Evolutionary conservation across 2,113 vertebrate species (phyloP), one percentile per base, ranked within the genome.

Genomic region (Tauraco erythrolophus): DNA sequence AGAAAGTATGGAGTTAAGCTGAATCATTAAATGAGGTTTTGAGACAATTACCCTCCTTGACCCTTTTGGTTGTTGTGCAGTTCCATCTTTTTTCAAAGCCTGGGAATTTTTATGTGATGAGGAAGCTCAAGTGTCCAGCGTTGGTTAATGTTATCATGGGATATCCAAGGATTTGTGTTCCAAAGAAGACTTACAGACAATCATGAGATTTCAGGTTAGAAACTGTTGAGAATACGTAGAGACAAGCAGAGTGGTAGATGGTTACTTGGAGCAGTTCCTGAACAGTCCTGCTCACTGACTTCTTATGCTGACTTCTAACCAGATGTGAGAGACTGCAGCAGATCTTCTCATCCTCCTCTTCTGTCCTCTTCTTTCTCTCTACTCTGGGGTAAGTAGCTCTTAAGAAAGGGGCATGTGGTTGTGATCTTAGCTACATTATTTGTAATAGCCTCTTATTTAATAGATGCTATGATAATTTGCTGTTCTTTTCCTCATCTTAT

Each of bases 81-180:
- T 56, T 85, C 27, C 25, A 51, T 43, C 6, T 69, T 92, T 76
- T 84, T 45, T 21, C 23, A 75, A 88, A 75, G 28, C n/a, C 14
- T 81, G 37, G 35, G 11, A 89, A 13, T 70, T 76, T 21, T 68
- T 57, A 4, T 80, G n/a, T 50, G 54, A n/a, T 53, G 15, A 69
- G 13, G 3, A 3, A 57, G 5, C 50, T 69, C 37, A 5, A 70
- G 21, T 31, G 62, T n/a, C 12, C 37, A 81, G 2, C 17, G 19
- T 16, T n/a, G 15, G 25, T 23, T 85, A 51, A 16, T 27, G 15
- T 10, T 58, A 2, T 23, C 0, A 0, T 30, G 8, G 23, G 33
- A 79, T 88, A 85, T 11, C 3, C 23, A 39, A 68, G 10, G 18
- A 56, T 13, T 71, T 33, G 2, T 35, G 9, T 57, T 83, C 27